These are phyloP conservation scores for Pseudochirops corinnae DNA, from an alignment of 2,797 vertebrate species.

Conservation along the genomic window DNA sequence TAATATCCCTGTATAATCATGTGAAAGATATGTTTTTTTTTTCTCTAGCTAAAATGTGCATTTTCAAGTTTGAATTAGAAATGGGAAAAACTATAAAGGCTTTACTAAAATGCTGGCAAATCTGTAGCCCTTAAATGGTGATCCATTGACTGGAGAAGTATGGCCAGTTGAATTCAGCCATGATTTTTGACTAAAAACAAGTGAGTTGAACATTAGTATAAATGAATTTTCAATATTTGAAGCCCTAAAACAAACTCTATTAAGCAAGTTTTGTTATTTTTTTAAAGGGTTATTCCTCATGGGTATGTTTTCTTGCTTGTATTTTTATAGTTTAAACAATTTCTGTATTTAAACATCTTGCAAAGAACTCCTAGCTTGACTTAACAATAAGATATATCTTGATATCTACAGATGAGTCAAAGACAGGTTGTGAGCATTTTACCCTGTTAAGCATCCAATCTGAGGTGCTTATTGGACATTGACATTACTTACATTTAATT, in stretches of 20 bases:
- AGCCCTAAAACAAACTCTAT: conserved; percentile 66
- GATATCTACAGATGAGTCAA: conserved; percentile 48
- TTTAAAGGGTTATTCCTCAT: conserved; percentile 53
- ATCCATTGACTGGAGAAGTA: conserved; percentile 55
- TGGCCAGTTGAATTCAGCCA: conserved; percentile 48
- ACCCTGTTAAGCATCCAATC: conserved; percentile 34
- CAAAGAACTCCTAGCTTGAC: conserved; percentile 47
- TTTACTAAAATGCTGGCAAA: conserved; percentile 63
- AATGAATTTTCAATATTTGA: conserved; percentile 62
- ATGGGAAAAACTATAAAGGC: not conserved
- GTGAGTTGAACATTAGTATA: conserved; percentile 47
- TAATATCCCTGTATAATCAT: conserved; percentile 54
- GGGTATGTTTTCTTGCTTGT: conserved; percentile 59
- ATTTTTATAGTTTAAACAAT: conserved; percentile 64
- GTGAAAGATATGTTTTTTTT: conserved; percentile 47
- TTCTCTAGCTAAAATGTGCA: conserved; percentile 42
- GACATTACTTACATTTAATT: conserved; percentile 32
- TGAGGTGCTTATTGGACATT: conserved; percentile 20
- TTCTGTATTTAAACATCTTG: conserved; percentile 59
- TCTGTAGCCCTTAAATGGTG: conserved; percentile 82
- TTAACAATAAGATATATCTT: conserved; percentile 58
- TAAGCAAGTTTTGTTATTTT: conserved; percentile 69
- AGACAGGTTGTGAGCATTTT: conserved; percentile 29
- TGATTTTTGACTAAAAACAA: conserved; percentile 71
- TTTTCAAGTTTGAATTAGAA: conserved; percentile 16